A percentile compares a stretch with the other conserved stretches of the same genome.
Conservation (phyloP, 2,888 invertebrate species). For the Drosophila birchii region DNA sequence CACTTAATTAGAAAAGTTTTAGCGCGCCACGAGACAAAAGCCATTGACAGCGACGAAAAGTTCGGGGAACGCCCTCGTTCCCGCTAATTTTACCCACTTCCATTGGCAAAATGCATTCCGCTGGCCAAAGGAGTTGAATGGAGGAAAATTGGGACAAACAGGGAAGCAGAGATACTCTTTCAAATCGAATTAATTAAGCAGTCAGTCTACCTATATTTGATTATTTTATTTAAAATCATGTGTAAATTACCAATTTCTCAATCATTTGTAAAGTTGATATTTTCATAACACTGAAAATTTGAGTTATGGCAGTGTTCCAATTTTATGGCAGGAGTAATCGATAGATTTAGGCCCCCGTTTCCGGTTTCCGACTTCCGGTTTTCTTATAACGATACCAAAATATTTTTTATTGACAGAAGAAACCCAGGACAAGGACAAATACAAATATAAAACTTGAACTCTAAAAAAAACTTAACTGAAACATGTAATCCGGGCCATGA, state of each 20-base stretch:
- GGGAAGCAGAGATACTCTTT: neutral
- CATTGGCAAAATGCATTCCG: conserved; percentile 35
- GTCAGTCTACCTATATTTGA: neutral
- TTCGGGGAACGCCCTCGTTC: conserved; percentile 35
- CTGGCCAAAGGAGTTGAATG: conserved; percentile 23
- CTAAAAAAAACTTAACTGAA: neutral
- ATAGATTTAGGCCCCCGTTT: neutral
- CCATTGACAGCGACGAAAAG: conserved; percentile 74
- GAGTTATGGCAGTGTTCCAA: neutral
- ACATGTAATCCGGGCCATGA: too few relatives aligned
- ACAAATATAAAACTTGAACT: neutral
- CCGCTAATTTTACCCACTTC: conserved; percentile 11
- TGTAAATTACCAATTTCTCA: too few relatives aligned
- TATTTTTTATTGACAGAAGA: too few relatives aligned
- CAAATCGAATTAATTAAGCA: neutral
- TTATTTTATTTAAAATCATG: neutral
- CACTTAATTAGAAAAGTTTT: conserved; percentile 81
- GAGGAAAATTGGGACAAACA: neutral
- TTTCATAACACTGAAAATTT: too few relatives aligned
- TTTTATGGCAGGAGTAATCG: neutral
- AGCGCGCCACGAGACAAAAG: conserved; percentile 74
- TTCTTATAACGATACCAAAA: too few relatives aligned
- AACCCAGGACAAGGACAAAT: too few relatives aligned
- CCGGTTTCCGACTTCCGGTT: too few relatives aligned
- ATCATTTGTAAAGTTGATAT: too few relatives aligned